Percentiles rank a stretch among this genome's conserved stretches.
phyloP scores from a whole-genome alignment of 2,888 invertebrate genomes.

The Gerris lacustris region DNA sequence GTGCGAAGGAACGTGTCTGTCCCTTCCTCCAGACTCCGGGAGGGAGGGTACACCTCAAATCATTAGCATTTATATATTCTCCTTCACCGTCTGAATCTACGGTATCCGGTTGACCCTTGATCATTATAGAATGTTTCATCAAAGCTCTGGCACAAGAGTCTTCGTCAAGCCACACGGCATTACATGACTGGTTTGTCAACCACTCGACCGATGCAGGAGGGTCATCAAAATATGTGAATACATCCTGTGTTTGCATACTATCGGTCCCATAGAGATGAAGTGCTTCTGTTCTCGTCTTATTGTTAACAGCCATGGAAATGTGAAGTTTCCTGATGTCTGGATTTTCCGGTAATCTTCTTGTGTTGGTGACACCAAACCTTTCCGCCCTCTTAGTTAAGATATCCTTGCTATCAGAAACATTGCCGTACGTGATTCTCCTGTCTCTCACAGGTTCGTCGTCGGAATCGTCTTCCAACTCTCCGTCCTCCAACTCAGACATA shows the following conservation, averaged over 20 bases:
- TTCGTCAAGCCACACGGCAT: constrained; percentile 51
- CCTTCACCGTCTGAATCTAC: constrained; percentile 7
- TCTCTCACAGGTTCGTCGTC: constrained; percentile 11
- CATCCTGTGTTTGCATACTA: constrained; percentile 62
- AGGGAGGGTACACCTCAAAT: constrained; percentile 47
- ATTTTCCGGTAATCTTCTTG: background rate
- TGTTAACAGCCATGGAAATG: constrained; percentile 44
- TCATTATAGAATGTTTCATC: constrained; percentile 43
- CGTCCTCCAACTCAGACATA: constrained; percentile 39
- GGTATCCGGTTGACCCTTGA: constrained; percentile 34
- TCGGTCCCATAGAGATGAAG: constrained; percentile 63
- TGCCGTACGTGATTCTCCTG: constrained; percentile 16
- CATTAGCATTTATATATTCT: constrained; percentile 38
- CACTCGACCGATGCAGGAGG: constrained; percentile 67
- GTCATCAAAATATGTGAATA: constrained; percentile 67
- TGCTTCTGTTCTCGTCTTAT: constrained; percentile 56
- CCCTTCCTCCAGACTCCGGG: constrained; percentile 67
- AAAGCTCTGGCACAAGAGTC: constrained; percentile 48
- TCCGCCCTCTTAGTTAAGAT: constrained; percentile 20
- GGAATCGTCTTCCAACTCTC: constrained; percentile 37
- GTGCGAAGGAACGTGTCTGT: constrained; percentile 46
- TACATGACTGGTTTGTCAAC: constrained; percentile 65
- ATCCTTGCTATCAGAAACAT: constrained; percentile 13
- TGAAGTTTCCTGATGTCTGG: constrained; percentile 25
- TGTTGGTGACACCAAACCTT: constrained; percentile 16